Evolutionary conservation across 53 echinoderm and acorn worm genomes (phyloP), one percentile per base, ranked within the genome.

Genomic region (Stichopus horrens): DNA sequence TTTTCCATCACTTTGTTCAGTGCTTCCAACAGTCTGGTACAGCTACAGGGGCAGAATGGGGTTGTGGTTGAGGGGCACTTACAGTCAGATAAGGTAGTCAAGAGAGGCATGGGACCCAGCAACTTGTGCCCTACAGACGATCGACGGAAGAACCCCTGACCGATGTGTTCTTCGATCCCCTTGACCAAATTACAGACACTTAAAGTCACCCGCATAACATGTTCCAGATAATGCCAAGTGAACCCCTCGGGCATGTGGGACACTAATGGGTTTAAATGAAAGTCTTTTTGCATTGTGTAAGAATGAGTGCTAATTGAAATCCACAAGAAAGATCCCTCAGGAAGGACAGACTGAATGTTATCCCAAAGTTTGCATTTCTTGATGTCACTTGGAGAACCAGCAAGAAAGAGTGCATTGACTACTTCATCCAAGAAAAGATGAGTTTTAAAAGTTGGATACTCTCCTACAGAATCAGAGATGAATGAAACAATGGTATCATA

Each of bases 391-490:
- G 52, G 7, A 8, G 8, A 8, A 3, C 51, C 77, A 3, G 22
- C 9, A 4, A 77, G 7, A 23, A 77, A 77, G 7, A 18, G 14
- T 10, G 14, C 23, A 18, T 4, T 53, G 23, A 53, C 7, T 5
- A 77, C 37, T 10, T 77, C 77, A 77, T 77, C 77, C 54, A 77
- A 77, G 51, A 77, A 77, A 52, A 77, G 22, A 10, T 77, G 77
- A 51, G 52, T 53, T 77, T 51, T 77, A 14, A 52, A 7, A 13
- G 8, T 9, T 14, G 16, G 6, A 2, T 77, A 9, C 51, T 4
- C 9, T 52, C 54, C 8, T 10, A 53, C 75, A 75, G 8, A 18
- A 75, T 75, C 75, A 0, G 75, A 53, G 16, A 52, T 53, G 54
- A 52, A 51, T 10, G 16, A 6, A 8, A 77, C 8, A 13, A 77